phyloP scores from a whole-genome alignment of 2,113 vertebrate genomes.

The Tonatia bakeri region DNA sequence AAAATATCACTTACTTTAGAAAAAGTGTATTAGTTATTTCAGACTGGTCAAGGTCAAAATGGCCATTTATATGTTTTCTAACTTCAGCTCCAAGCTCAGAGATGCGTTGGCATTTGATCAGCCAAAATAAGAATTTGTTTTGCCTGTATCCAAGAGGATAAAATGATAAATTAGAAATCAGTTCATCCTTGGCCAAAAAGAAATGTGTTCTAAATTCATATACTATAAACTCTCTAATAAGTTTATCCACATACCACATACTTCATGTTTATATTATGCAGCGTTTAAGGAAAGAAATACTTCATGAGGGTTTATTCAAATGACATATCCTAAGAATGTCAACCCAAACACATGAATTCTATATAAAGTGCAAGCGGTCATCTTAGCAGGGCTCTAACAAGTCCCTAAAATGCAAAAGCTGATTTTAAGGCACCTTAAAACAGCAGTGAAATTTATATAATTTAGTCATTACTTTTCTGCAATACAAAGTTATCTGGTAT shows the following conservation, averaged over 20 bases:
- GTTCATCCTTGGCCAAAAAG: slow-evolving; percentile 25
- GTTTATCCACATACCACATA: neutral
- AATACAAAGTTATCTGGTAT: slow-evolving; percentile 8
- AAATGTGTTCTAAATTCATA: slow-evolving; percentile 25
- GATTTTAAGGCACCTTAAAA: neutral
- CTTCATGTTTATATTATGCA: neutral
- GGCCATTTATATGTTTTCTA: slow-evolving; percentile 36
- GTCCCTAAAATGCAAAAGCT: slow-evolving; percentile 16
- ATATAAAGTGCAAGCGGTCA: neutral
- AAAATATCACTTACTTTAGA: slow-evolving; percentile 43
- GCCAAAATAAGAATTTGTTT: slow-evolving; percentile 33
- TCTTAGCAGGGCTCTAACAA: slow-evolving; percentile 1
- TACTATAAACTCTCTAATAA: neutral
- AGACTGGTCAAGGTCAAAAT: slow-evolving; percentile 47
- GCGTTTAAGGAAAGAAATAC: neutral
- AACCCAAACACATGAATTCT: slow-evolving; percentile 19
- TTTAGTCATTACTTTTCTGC: slow-evolving; percentile 12
- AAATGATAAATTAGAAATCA: slow-evolving; percentile 20
- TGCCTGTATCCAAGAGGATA: neutral
- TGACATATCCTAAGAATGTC: slow-evolving; percentile 16
- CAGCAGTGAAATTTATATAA: neutral
- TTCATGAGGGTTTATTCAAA: slow-evolving; percentile 30
- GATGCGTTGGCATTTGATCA: neutral
- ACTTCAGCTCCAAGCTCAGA: slow-evolving; percentile 33
- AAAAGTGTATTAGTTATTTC: slow-evolving; percentile 22